Evolutionary conservation across 1,140 invertebrate species (phyloP).

Genomic region (Chironomus striatipennis): DNA sequence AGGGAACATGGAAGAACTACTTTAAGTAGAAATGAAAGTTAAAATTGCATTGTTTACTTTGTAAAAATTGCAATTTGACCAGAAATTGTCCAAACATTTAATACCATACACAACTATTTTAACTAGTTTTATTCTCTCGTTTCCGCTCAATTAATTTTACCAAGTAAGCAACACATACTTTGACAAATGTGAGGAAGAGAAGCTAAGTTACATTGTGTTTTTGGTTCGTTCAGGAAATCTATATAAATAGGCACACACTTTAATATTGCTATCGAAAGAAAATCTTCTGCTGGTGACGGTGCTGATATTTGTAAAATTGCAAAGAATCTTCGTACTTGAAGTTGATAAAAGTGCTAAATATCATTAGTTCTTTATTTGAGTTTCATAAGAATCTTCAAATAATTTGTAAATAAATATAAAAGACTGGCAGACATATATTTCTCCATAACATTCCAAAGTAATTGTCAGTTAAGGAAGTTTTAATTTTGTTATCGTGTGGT

Average conservation of each 20-base stretch:
- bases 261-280: neutral
- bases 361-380: no score
- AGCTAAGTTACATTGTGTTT: no score
- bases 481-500: conserved; percentile 9
- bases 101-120: neutral
- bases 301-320: neutral
- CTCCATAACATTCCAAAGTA: no score
- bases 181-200: no score
- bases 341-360: no score
- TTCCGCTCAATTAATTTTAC: conserved; percentile 19
- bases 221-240: neutral
- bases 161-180: neutral
- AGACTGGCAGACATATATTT: no score
- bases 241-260: neutral
- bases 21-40: neutral
- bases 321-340: no score
- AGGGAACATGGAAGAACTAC: neutral
- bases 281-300: conserved; percentile 11
- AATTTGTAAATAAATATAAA: no score
- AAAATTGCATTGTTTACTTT: neutral
- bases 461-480: neutral
- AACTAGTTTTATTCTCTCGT: conserved; percentile 10
- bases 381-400: no score
- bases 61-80: conserved; percentile 9
- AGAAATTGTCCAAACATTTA: conserved; percentile 9